phyloP scores from a whole-genome alignment of 2,113 vertebrate genomes.

The Microtus richardsoni region DNA sequence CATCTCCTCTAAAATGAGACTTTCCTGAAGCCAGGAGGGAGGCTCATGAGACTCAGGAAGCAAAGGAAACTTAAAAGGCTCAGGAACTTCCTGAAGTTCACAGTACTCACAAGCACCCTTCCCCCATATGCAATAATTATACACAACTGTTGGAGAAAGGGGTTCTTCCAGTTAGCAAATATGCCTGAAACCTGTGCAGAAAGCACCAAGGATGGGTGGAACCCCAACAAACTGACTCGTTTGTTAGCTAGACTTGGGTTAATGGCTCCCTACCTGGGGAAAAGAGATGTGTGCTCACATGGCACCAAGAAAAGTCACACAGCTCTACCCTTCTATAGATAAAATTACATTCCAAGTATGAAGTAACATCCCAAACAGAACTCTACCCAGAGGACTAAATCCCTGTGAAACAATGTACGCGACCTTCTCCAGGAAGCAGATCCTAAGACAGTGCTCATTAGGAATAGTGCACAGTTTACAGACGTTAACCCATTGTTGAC shows the following conservation, averaged over 20 bases:
- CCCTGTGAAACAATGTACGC: background rate
- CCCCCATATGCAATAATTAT: background rate
- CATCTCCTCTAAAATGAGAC: background rate
- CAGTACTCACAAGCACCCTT: background rate
- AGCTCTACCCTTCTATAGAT: background rate
- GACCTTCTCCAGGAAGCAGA: background rate
- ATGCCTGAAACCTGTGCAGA: background rate
- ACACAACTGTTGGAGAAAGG: background rate
- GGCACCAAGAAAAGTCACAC: background rate
- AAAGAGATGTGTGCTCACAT: background rate
- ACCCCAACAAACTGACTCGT: background rate
- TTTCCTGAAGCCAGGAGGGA: background rate
- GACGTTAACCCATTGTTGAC: background rate
- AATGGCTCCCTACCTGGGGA: background rate
- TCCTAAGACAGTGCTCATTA: background rate
- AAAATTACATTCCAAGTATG: background rate
- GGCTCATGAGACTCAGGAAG: background rate
- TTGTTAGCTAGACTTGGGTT: background rate
- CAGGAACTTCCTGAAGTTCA: background rate
- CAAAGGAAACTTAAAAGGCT: background rate
- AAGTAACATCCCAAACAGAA: background rate
- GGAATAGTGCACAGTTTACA: background rate
- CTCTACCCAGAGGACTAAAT: background rate
- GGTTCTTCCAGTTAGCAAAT: background rate
- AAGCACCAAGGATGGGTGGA: background rate